phyloP scores from a whole-genome alignment of 2,888 invertebrate genomes.

The Cyclophora albipunctata region DNA sequence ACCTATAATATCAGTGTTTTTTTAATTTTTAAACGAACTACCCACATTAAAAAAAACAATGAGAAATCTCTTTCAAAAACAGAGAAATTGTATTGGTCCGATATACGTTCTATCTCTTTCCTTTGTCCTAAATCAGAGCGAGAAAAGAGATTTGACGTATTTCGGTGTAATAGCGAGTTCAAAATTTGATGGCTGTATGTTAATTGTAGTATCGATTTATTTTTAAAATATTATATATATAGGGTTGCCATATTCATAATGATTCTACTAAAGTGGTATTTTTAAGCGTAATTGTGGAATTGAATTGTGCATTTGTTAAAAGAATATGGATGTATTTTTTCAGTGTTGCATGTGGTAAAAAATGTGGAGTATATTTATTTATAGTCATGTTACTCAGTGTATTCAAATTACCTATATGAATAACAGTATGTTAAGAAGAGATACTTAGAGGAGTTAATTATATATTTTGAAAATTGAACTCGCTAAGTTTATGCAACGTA shows the following conservation, averaged over 20 bases:
- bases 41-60: too few relatives aligned
- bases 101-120: too few relatives aligned
- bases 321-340: constrained; percentile 41
- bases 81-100: too few relatives aligned
- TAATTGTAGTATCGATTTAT: constrained; percentile 10
- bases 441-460: constrained; percentile 2
- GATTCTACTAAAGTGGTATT: constrained; percentile 27
- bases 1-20: too few relatives aligned
- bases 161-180: not conserved
- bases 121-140: too few relatives aligned
- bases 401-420: constrained; percentile 1
- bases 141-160: too few relatives aligned
- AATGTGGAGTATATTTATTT: constrained; percentile 28
- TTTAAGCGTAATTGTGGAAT: constrained; percentile 38
- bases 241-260: constrained; percentile 57
- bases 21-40: too few relatives aligned
- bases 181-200: not conserved
- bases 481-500: constrained; percentile 7
- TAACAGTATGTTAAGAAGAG: constrained; percentile 4
- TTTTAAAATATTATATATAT: constrained; percentile 20
- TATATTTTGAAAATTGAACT: constrained; percentile 11
- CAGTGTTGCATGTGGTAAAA: constrained; percentile 27
- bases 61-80: too few relatives aligned
- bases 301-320: constrained; percentile 61
- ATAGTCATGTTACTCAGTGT: constrained; percentile 34